These are phyloP conservation scores for Scytalopus superciliaris DNA, from an alignment of 2,113 vertebrate genomes.

Conservation along the genomic window DNA sequence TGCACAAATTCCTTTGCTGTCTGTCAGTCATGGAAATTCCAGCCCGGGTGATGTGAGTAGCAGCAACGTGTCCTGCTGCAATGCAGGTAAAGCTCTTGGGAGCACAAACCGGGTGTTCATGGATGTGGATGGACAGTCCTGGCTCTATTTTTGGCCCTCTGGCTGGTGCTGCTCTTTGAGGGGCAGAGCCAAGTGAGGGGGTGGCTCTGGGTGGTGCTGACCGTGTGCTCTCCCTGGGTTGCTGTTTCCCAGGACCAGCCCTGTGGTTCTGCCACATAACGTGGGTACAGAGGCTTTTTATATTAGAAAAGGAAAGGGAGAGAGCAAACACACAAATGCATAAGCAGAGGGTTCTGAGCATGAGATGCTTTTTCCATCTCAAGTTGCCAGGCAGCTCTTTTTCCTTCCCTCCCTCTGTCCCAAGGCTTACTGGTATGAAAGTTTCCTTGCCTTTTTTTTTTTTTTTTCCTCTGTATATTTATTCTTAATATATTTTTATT, in stretches of 20 bases:
- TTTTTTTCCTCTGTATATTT: accelerated
- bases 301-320: neutral
- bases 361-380: slow-evolving; percentile 47
- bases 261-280: neutral
- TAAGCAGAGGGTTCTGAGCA: neutral
- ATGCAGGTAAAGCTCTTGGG: accelerated
- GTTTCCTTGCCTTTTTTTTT: neutral
- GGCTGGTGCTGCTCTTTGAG: neutral
- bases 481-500: neutral
- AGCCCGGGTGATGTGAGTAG: neutral
- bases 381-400: slow-evolving; percentile 3
- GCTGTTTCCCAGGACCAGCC: neutral
- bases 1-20: neutral
- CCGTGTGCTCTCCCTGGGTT: accelerated
- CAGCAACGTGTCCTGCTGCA: accelerated
- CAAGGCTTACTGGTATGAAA: neutral
- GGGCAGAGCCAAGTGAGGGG: accelerated
- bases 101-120: neutral
- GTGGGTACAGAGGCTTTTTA: slow-evolving; percentile 20
- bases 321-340: neutral
- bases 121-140: accelerated
- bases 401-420: neutral
- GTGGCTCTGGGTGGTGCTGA: neutral
- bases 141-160: neutral
- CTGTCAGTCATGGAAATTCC: neutral